phyloP scores from a whole-genome alignment of 2,888 invertebrate genomes.

The Xestia xanthographa region DNA sequence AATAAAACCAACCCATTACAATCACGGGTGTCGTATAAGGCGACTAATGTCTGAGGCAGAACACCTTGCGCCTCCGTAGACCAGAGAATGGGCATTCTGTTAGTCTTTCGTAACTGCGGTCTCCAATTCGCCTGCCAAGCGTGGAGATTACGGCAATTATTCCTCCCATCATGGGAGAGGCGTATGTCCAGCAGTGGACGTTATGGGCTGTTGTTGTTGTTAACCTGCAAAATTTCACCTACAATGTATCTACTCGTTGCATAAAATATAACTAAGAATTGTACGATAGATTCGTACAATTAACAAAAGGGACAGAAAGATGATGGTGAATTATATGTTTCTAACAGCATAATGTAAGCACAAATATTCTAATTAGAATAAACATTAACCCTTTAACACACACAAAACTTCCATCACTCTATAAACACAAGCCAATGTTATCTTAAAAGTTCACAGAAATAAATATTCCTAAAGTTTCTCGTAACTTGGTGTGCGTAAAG shows the following conservation, averaged over 20 bases:
- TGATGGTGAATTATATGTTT: background rate
- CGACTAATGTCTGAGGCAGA: too few species aligned
- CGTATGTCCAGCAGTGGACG: too few species aligned
- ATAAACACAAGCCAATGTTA: conserved; percentile 55
- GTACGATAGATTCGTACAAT: too few species aligned
- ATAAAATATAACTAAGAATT: background rate
- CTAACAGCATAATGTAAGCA: background rate
- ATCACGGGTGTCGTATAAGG: too few species aligned
- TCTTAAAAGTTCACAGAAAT: conserved; percentile 60
- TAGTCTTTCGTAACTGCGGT: too few species aligned
- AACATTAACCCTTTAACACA: background rate
- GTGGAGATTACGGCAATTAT: too few species aligned
- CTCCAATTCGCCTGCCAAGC: too few species aligned
- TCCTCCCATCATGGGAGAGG: too few species aligned
- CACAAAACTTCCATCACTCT: conserved; percentile 32
- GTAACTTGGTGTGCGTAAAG: conserved; percentile 60
- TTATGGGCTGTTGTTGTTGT: too few species aligned
- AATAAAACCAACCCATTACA: too few species aligned
- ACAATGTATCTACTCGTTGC: background rate
- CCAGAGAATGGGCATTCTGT: too few species aligned
- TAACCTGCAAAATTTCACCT: background rate
- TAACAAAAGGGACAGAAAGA: background rate
- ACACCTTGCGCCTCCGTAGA: too few species aligned
- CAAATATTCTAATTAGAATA: background rate
- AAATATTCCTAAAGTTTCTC: conserved; percentile 68